Conservation (phyloP, 1,140 invertebrate species). For the Drosophila orena region DNA sequence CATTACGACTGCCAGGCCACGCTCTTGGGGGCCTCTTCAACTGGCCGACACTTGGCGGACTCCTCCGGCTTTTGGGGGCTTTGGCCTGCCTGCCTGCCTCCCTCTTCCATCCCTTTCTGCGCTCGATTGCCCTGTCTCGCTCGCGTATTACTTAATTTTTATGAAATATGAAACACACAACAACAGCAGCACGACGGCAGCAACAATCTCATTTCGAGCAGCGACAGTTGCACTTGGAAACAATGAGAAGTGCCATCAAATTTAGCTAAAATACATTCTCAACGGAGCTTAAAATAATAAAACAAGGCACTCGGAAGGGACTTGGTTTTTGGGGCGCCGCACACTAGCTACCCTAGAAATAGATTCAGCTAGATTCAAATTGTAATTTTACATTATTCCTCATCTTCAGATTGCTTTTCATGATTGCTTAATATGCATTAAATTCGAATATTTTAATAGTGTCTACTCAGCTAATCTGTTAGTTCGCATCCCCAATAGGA, state of each 20-base stretch:
- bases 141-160: slow-evolving; percentile 77
- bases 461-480: too few relatives aligned
- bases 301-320: not conserved
- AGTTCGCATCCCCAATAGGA: too few relatives aligned
- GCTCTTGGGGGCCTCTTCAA: slow-evolving; percentile 41
- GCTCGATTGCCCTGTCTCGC: not conserved
- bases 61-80: not conserved
- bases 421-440: too few relatives aligned
- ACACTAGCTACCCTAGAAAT: slow-evolving; percentile 7
- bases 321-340: not conserved
- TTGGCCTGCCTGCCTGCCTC: not conserved
- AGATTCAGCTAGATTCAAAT: too few relatives aligned
- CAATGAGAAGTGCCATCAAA: slow-evolving; percentile 54
- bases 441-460: too few relatives aligned
- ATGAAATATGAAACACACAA: slow-evolving; percentile 70
- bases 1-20: slow-evolving; percentile 61
- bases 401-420: too few relatives aligned
- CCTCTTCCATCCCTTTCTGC: not conserved
- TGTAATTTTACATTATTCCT: too few relatives aligned
- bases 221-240: slow-evolving; percentile 49
- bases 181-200: slow-evolving; percentile 24
- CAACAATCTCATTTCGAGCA: slow-evolving; percentile 7
- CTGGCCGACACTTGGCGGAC: slow-evolving; percentile 36
- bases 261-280: slow-evolving; percentile 52
- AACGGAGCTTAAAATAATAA: slow-evolving; percentile 36